Base-by-base conservation (phyloP, 2,888 invertebrate species). In the Cerastoderma edule region DNA sequence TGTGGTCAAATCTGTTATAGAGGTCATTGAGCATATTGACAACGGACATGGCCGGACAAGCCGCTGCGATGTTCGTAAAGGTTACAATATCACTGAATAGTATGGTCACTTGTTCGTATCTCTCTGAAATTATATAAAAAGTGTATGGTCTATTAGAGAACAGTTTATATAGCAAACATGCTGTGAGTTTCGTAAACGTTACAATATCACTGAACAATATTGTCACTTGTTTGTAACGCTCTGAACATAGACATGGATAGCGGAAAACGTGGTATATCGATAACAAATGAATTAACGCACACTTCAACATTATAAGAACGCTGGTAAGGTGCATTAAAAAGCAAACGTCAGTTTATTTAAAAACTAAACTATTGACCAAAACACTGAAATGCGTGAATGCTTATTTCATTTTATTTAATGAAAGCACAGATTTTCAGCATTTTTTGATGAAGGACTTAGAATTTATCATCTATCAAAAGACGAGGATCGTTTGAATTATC, bases 201-300 rank as follows among this genome's bases (percentile, higher is more conserved):
- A 90, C 90, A 30, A 91, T 86, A 75, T 91, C 91, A 56, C 88
- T 87, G 80, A 90, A 91, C 67, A 91, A 72, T 6, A 90, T 83
- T 0, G 90, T 89, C 33, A 86, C 88, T 32, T 75, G 70, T 27
- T 85, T 85, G 71, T 32, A 57, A 1, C 57, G 32, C 10, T 57
- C 57, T 33, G 33, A 10, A 13, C 8, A 8, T 57, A 33, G 0
- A 33, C 3, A 54, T 19, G 46, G n/a, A 46, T 19, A 46, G 16
- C n/a, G 16, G 16, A 39, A 39, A n/a, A n/a, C n/a, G n/a, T n/a
- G n/a, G n/a, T 44, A 44, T 44, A 44, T 16, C 10, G 16, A 44
- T 13, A 10, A 44, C 44, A 44, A 10, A 44, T 10, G 44, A 44
- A 10, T 44, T 44, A n/a, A n/a, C n/a, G n/a, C n/a, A n/a, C n/a